Evolutionary conservation across 2,888 invertebrate species (phyloP), one percentile per base, ranked within the genome.

Genomic region (Tipula helvola): DNA sequence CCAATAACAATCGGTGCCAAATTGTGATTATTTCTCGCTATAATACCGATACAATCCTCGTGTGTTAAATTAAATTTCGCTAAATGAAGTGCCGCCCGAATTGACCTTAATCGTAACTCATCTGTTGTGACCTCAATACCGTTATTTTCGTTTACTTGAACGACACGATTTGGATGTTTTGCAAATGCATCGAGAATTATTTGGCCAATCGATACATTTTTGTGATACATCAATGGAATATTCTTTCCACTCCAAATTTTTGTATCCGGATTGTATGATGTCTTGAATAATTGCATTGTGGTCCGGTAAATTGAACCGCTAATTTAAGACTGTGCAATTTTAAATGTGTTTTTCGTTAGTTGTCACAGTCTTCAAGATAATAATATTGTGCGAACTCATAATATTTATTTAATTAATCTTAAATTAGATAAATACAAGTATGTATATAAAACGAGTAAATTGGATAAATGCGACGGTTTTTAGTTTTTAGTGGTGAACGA

Each of bases 301-400:
- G 13, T 47, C 3, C 1, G 91, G 91, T 36, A 3, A 47, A 12
- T 47, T 41, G 41, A n/a, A n/a, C 91, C 91, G 39, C 39, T 39
- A 39, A 39, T 39, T 39, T 12, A 10, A 42, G 42, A 42, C 42
- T 42, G 10, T 4, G 5, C 39, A 39, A 39, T 39, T 4, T 39
- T 39, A 4, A 28, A 28, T 28, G 28, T 28, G 28, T 28, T 28
- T 28, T 28, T 28, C 2, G 28, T 28, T 28, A 28, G 1, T 28
- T 28, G 28, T 28, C 28, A n/a, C n/a, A 28, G 28, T 28, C 28
- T 28, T 28, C 28, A 28, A 28, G 28, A 28, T 28, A 28, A 28
- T 28, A 28, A 28, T 28, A 28, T 28, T 28, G 2, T 28, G 28
- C 28, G 28, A 28, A 28, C 28, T 28, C 28, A 28, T n/a, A 28